phyloP scores from a whole-genome alignment of 2,888 invertebrate genomes.

The Stenurella melanura region DNA sequence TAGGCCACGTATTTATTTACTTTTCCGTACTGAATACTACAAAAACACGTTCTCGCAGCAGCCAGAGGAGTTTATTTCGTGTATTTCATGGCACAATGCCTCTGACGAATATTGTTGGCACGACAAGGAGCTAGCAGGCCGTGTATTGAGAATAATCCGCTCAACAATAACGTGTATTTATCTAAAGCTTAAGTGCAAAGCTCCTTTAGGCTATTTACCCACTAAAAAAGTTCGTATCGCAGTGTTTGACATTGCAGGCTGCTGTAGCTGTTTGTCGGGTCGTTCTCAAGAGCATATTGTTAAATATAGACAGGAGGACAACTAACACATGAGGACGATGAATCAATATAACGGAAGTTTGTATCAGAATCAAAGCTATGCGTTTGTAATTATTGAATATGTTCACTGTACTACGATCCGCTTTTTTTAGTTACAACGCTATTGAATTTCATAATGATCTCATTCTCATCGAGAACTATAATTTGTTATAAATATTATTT shows the following conservation, averaged over 20 bases:
- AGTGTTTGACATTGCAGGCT: conserved; percentile 9
- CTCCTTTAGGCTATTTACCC: conserved; percentile 34
- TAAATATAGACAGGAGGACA: neutral
- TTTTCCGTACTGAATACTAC: neutral
- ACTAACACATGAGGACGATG: neutral
- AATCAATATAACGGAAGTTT: neutral
- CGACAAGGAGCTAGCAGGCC: neutral
- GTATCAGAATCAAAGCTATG: too few relatives aligned
- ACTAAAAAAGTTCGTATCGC: conserved; percentile 18
- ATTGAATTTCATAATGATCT: too few relatives aligned
- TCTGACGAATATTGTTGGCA: neutral
- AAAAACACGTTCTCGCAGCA: neutral
- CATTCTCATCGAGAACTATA: too few relatives aligned
- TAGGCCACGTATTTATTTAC: conserved; percentile 3
- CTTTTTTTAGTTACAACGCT: too few relatives aligned
- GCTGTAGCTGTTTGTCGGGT: neutral
- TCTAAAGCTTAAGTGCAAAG: conserved; percentile 32
- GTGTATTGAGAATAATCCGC: conserved; percentile 29
- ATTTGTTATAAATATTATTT: too few relatives aligned
- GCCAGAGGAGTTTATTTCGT: neutral
- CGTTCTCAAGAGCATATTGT: neutral
- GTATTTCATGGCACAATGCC: neutral
- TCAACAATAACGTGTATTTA: conserved; percentile 37
- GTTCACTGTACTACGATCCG: too few relatives aligned
- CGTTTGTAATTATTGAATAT: too few relatives aligned